A percentile compares a stretch with the other conserved stretches of the same genome.
These are phyloP conservation scores for Corbicula japonica DNA, from an alignment of 2,888 invertebrate species.

Conservation along the genomic window DNA sequence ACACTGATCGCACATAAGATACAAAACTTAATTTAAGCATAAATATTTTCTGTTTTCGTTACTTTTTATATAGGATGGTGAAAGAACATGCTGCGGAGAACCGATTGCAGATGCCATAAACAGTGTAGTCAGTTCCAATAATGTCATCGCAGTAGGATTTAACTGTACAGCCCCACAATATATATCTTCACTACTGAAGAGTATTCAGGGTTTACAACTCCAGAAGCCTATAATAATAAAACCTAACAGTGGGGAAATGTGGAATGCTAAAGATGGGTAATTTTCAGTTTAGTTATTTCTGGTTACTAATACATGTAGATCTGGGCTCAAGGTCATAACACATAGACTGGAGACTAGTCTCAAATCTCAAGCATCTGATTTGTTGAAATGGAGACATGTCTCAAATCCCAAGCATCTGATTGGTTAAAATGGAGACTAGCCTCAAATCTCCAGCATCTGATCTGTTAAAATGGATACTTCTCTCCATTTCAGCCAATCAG, in stretches of 20 bases:
- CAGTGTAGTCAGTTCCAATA: conserved; percentile 80
- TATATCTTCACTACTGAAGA: conserved; percentile 89
- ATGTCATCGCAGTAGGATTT: conserved; percentile 94
- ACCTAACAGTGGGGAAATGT: conserved; percentile 96
- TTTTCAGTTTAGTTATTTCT: no score
- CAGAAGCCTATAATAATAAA: conserved; percentile 92
- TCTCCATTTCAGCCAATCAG: no score
- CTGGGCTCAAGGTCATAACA: no score
- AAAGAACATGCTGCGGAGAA: conserved; percentile 92
- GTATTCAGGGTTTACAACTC: conserved; percentile 76
- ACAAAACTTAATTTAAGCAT: neutral
- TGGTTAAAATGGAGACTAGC: no score
- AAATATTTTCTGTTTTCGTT: neutral
- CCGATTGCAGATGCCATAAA: conserved; percentile 91
- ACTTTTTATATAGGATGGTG: conserved; percentile 88
- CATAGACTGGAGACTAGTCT: no score
- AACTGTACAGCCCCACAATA: conserved; percentile 93
- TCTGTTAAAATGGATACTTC: no score
- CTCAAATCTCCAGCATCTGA: no score
- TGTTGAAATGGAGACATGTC: no score
- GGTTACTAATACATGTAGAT: no score
- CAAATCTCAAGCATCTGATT: no score
- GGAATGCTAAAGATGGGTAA: conserved; percentile 87
- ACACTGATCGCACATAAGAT: no score
- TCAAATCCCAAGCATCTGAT: no score